These are phyloP conservation scores for Enteromius anoplus DNA, from an alignment of 2,797 vertebrate species.

Conservation along the genomic window DNA sequence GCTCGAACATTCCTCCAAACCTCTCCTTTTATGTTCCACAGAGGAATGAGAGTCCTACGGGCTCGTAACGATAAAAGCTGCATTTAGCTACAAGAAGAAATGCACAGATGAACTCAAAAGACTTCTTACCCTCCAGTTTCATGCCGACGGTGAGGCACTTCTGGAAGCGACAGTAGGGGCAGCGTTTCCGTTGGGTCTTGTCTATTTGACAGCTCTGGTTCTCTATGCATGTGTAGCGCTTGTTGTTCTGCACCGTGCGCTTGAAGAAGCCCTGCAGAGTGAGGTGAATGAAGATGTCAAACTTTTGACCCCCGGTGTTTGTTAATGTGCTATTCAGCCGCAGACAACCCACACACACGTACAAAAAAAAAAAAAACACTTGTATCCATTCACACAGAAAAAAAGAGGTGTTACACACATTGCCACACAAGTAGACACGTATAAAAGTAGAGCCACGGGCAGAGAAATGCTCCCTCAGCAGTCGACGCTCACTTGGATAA, in stretches of 20 bases:
- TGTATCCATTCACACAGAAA: slow-evolving; percentile 54
- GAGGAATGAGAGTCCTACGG: neutral
- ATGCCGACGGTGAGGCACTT: slow-evolving; percentile 99
- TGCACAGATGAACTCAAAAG: slow-evolving; percentile 8
- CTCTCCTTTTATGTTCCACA: neutral
- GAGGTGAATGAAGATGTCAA: slow-evolving; percentile 75
- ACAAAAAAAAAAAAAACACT: slow-evolving; percentile 59
- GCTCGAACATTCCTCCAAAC: neutral
- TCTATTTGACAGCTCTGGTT: slow-evolving; percentile 99
- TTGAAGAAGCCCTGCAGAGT: slow-evolving; percentile 95
- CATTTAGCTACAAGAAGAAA: slow-evolving; percentile 1
- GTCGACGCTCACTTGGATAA: slow-evolving; percentile 50
- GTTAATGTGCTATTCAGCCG: slow-evolving; percentile 78
- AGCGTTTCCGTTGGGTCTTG: slow-evolving; percentile 98
- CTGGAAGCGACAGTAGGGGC: slow-evolving; percentile 98
- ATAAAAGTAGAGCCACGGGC: slow-evolving; percentile 54
- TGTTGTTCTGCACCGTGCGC: slow-evolving; percentile 99
- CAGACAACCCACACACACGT: slow-evolving; percentile 59
- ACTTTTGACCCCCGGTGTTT: slow-evolving; percentile 71
- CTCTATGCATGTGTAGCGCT: slow-evolving; percentile 99
- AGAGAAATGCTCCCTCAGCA: slow-evolving; percentile 52
- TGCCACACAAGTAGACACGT: slow-evolving; percentile 58
- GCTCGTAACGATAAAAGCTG: neutral
- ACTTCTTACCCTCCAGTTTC: slow-evolving; percentile 95
- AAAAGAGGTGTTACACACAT: slow-evolving; percentile 46